Base-by-base conservation (phyloP, 2,888 invertebrate species). In the Melinaea marsaeus region DNA sequence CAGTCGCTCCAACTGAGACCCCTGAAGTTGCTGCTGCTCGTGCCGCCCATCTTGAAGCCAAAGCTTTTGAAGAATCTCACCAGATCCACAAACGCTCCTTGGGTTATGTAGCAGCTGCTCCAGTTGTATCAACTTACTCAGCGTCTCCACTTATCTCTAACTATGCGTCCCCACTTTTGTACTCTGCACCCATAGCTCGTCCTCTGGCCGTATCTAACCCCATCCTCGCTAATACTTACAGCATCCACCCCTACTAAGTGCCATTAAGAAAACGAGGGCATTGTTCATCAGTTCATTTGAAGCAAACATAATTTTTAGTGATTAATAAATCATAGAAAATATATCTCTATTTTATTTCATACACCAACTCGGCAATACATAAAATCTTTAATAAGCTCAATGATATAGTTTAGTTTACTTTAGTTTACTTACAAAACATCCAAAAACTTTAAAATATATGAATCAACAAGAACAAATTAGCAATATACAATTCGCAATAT, bases 11-110 rank as follows among this genome's bases (percentile, higher is more conserved):
- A 47, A 72, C 83, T 47, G 88, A 88, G 57, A 88, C 88, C 6
- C 85, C 87, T 55, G 88, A 88, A 68, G 86, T 88, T 13, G 71
- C 83, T 60, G 87, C 88, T 57, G 89, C 88, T 42, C 86, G 84
- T 60, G 81, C 84, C 57, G 86, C 84, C 22, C 89, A 87, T 74
- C 81, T 85, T 51, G 80, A 87, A 71, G 85, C 89, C 56, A 86
- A 88, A 68, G 84, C 84, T 61, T 69, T 83, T 6, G 79, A 83
- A 66, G 84, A 79, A 34, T 77, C 77, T 11, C 90, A 90, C 71
- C 69, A 80, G 62, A 84, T 91, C 73, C 76, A 79, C 67, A 91
- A 91, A 74, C 86, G 91, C 13, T 90, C 90, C 1, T 84, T 76
- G 45, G 62, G 74, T 22, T 62, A 81, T 35, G 35, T 74, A 33